These are phyloP conservation scores for Mycetomoellerius zeteki DNA, from an alignment of 1,140 invertebrate species.

Conservation along the genomic window DNA sequence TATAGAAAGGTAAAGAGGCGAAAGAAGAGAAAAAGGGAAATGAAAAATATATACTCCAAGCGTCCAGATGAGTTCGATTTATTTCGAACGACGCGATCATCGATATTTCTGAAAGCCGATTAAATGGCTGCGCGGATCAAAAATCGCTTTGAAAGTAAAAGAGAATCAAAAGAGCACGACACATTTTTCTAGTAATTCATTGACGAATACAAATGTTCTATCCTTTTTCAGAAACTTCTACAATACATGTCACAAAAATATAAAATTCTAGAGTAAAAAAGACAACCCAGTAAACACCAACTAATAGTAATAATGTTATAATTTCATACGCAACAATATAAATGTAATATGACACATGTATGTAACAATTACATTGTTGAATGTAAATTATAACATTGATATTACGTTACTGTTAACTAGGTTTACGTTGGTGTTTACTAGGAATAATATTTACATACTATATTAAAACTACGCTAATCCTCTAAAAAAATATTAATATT, in stretches of 20 bases:
- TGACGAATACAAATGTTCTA: conserved; percentile 24
- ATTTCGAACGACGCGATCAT: conserved; percentile 65
- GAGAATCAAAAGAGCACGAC: conserved; percentile 7
- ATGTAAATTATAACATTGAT: too few species aligned
- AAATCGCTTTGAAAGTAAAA: conserved; percentile 59
- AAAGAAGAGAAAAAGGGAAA: not conserved
- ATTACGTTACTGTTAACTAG: too few species aligned
- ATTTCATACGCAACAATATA: too few species aligned
- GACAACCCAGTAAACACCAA: too few species aligned
- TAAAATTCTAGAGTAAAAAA: not conserved
- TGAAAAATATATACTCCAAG: conserved; percentile 33
- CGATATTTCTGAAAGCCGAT: conserved; percentile 53
- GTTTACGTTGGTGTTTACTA: too few species aligned
- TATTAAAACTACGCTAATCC: not conserved
- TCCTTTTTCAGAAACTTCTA: not conserved
- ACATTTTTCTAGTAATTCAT: conserved; percentile 40
- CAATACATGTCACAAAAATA: conserved; percentile 15
- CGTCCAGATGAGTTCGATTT: conserved; percentile 69
- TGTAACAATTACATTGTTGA: too few species aligned
- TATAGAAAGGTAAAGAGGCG: not conserved
- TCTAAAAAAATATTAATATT: not conserved
- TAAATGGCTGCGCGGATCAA: conserved; percentile 35
- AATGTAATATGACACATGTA: too few species aligned
- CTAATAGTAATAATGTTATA: too few species aligned
- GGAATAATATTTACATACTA: not conserved